Base-by-base conservation (phyloP, 2,888 invertebrate genomes). In the Lasioglossum marginatum region DNA sequence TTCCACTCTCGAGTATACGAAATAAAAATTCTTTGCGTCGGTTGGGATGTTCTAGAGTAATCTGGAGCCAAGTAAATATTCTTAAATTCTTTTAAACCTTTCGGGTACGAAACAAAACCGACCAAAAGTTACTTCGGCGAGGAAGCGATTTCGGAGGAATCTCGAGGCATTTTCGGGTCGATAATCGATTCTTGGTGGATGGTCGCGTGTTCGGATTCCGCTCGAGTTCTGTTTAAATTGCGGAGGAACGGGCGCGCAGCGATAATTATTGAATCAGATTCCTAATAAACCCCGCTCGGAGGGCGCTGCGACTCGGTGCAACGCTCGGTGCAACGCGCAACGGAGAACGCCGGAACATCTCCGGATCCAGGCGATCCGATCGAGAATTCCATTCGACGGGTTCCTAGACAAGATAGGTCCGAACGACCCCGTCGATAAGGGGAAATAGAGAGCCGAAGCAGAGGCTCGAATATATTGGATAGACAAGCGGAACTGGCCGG, bases 371-470 rank as follows among this genome's bases (percentile, higher is more conserved):
- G 60, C 80, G 79, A 81, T 86, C 77, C 90, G 52, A 82, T 81
- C 88, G 84, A 60, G 84, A 72, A 89, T 90, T 89, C 89, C 88
- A 88, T 90, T 88, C 88, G 82, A 77, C 68, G 27, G 34, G 19
- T 19, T 19, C 34, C 37, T 34, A 31, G 79, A 16, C 31, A 77
- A 66, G 86, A 83, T 83, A 70, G 60, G 83, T 78, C 72, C 63
- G 83, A 83, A 83, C 81, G 60, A 37, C 8, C 75, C 27, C 73
- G 34, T 14, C 60, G 79, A 87, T 87, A 87, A 87, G 60, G 84
- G 68, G n/a, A 75, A 79, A 86, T 82, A 37, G 79, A 77, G 81
- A 86, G 43, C 14, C 60, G 23, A 27, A 14, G 27, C 76, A 68
- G 66, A 16, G 72, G 31, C 71, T 76, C 57, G 83, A 81, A 76